Percentiles rank a stretch among this genome's conserved stretches.
Evolutionary conservation across 2,797 vertebrate genomes (phyloP).

Genomic region (Epinephelus awoara): DNA sequence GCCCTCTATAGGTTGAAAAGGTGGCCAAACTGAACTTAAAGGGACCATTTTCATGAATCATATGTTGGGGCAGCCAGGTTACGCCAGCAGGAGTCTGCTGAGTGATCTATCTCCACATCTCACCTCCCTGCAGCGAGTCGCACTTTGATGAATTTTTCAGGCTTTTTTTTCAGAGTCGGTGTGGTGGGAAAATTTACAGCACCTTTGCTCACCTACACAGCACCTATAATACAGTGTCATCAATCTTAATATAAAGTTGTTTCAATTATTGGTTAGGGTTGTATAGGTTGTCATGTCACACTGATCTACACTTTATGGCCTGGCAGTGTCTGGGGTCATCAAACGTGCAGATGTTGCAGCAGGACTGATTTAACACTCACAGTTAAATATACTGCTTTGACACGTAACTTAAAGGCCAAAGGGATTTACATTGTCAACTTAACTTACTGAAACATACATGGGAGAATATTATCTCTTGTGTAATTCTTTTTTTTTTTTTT

Average conservation of each 20-base stretch:
- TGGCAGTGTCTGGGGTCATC: not conserved
- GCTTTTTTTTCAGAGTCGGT: not conserved
- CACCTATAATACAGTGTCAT: not conserved
- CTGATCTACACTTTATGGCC: not conserved
- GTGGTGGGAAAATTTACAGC: not conserved
- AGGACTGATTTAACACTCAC: slow-evolving; percentile 3
- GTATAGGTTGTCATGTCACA: not conserved
- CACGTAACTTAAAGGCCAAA: slow-evolving; percentile 14
- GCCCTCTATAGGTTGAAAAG: slow-evolving; percentile 19
- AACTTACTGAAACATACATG: not conserved
- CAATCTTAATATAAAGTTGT: not conserved
- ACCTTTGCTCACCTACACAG: not conserved
- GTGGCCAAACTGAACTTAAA: slow-evolving; percentile 26
- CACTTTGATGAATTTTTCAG: slow-evolving; percentile 28
- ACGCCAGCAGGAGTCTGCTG: slow-evolving; percentile 32
- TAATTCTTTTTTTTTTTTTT: slow-evolving; percentile 1
- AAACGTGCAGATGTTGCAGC: slow-evolving; percentile 7
- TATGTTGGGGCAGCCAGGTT: not conserved
- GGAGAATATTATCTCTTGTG: not conserved
- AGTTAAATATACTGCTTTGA: slow-evolving; percentile 16
- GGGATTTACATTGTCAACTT: not conserved
- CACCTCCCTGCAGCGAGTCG: slow-evolving; percentile 24
- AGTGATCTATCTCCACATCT: slow-evolving; percentile 36
- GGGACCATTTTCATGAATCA: slow-evolving; percentile 23
- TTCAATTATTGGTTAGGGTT: slow-evolving; percentile 11